phyloP scores from a whole-genome alignment of 2,113 vertebrate species.

The Parus major region DNA sequence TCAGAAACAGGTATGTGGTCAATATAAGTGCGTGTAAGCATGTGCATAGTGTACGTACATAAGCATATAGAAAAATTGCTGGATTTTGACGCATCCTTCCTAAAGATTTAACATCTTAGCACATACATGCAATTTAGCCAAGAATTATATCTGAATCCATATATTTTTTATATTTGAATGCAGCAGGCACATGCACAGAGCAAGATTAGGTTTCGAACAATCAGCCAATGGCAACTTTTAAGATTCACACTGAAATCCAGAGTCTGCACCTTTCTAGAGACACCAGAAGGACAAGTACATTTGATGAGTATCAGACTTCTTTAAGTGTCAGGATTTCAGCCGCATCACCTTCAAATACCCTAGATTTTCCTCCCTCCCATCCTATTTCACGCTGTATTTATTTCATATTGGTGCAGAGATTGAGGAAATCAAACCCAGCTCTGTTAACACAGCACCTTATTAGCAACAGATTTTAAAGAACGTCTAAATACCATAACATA shows the following conservation, averaged over 20 bases:
- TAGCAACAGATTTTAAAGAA: rapidly evolving
- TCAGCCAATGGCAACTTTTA: rapidly evolving
- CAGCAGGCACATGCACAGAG: rapidly evolving
- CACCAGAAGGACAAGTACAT: not conserved
- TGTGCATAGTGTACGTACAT: rapidly evolving
- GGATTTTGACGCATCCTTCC: not conserved
- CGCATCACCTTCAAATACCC: not conserved
- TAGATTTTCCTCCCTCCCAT: too few species aligned
- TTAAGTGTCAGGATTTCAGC: not conserved
- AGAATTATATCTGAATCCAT: not conserved
- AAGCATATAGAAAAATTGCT: rapidly evolving
- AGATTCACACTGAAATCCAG: not conserved
- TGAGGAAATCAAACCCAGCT: not conserved
- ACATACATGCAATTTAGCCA: rapidly evolving
- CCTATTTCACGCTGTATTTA: not conserved
- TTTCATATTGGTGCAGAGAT: rapidly evolving
- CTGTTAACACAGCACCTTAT: rapidly evolving
- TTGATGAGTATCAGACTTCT: not conserved
- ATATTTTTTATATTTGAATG: not conserved
- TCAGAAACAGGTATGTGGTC: not conserved
- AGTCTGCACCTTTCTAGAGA: rapidly evolving
- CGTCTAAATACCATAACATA: rapidly evolving
- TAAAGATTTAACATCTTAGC: not conserved
- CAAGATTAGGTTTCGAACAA: not conserved
- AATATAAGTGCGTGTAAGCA: not conserved